Evolutionary conservation across 2,888 invertebrate species (phyloP).

Genomic region (Leptura quadrifasciata): DNA sequence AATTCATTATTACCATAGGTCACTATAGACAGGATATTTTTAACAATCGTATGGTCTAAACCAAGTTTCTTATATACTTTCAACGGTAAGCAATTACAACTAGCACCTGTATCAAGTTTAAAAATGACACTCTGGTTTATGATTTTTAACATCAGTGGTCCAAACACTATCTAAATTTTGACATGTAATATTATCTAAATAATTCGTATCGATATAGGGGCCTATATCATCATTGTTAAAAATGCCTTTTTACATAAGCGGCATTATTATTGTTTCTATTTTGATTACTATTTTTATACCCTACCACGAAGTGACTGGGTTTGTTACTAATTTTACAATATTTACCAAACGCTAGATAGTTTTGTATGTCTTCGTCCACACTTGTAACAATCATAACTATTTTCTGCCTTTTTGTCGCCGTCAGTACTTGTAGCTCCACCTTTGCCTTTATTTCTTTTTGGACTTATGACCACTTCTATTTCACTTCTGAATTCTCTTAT

Average conservation of each 20-base stretch:
- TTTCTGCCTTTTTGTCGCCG: neutral
- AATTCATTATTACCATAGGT: constrained; percentile 49
- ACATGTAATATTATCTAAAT: constrained; percentile 24
- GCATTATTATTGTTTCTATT: constrained; percentile 4
- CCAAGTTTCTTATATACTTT: constrained; percentile 38
- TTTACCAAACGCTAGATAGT: constrained; percentile 49
- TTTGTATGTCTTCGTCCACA: constrained; percentile 45
- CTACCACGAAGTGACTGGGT: constrained; percentile 49
- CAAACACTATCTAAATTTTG: constrained; percentile 30
- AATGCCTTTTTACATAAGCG: neutral
- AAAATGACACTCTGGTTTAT: constrained; percentile 41
- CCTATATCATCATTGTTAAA: neutral
- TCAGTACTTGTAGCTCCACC: neutral
- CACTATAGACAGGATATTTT: constrained; percentile 25
- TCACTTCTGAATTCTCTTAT: constrained; percentile 50
- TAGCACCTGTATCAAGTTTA: too few species aligned
- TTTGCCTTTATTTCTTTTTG: neutral
- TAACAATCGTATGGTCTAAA: constrained; percentile 24
- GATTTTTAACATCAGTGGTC: constrained; percentile 40
- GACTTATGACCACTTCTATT: constrained; percentile 46
- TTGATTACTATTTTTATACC: constrained; percentile 40
- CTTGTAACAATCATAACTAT: constrained; percentile 46
- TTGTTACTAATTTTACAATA: constrained; percentile 45
- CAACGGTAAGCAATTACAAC: constrained; percentile 46
- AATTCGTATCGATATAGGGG: constrained; percentile 8